A percentile compares a stretch with the other conserved stretches of the same genome.
Conservation (phyloP, 2,113 vertebrate genomes). For the Lophotis ruficrista region DNA sequence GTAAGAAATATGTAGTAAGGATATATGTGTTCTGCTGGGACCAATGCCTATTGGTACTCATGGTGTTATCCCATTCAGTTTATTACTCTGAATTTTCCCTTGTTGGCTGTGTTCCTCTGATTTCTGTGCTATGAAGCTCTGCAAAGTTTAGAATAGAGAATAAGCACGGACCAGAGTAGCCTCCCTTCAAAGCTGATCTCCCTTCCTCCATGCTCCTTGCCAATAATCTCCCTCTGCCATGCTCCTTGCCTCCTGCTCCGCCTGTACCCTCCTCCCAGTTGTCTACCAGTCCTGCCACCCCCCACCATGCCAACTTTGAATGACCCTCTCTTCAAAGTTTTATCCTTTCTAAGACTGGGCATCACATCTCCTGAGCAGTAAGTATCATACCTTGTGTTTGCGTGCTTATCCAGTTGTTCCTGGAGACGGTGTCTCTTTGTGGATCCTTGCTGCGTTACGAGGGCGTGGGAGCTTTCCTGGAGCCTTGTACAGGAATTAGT, state of each 20-base stretch:
- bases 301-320: no score
- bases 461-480: neutral
- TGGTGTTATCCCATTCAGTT: neutral
- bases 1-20: neutral
- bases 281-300: no score
- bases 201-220: no score
- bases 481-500: neutral
- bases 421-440: neutral
- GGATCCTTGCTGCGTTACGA: neutral
- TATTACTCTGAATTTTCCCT: neutral
- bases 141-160: neutral
- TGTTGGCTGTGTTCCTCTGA: neutral
- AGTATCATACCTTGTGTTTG: neutral
- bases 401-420: neutral
- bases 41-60: fast-evolving
- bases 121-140: neutral
- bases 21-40: neutral
- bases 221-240: no score
- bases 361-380: neutral
- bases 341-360: neutral
- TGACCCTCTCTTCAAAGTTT: neutral
- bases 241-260: no score
- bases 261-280: no score
- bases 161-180: neutral
- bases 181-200: no score